Base-by-base conservation (phyloP, 2,888 invertebrate species). In the Calliopum simillimum region DNA sequence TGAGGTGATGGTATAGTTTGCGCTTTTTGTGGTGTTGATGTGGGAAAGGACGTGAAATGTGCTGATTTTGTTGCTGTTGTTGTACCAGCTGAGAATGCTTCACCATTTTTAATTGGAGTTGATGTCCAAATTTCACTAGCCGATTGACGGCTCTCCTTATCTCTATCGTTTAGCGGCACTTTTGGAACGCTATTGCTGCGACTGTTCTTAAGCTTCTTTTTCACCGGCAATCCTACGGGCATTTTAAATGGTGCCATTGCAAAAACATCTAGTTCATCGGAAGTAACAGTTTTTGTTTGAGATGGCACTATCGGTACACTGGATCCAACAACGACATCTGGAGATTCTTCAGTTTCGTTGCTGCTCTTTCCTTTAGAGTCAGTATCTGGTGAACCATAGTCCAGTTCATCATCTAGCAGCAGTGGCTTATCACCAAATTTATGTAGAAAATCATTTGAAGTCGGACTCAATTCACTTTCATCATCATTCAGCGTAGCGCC, bases 391-490 rank as follows among this genome's bases (percentile, higher is more conserved):
- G 87, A 87, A 25, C 91, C 90, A 1, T 89, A 89, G 77, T 92
- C 92, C n/a, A 93, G 84, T 78, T 94, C 94, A 81, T 94, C 93
- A 79, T 94, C 94, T 68, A 93, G 88, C 4, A 94, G 82, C 49
- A 94, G 84, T 1, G 94, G 94, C 75, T 90, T 90, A 73, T 92
- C 93, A 1, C 93, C 94, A 77, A 92, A 93, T 76, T 91, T 91
- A 81, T 93, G 93, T 0, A 93, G 90, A 6, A 93, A 90, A 73
- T 93, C 90, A 71, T 80, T 84, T 43, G 85, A 85, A 3, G 82
- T 80, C 47, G 86, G 84, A 71, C 86, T 86, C 41, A 90, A 85
- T 59, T 90, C 88, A 78, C 89, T 90, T 56, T 89, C 89, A 55
- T 86, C 87, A 33, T 82, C 78, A 13, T 70, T 71, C 4, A 71